Base-by-base conservation (phyloP, 2,888 invertebrate genomes). In the Caenorhabditis sp. region DNA sequence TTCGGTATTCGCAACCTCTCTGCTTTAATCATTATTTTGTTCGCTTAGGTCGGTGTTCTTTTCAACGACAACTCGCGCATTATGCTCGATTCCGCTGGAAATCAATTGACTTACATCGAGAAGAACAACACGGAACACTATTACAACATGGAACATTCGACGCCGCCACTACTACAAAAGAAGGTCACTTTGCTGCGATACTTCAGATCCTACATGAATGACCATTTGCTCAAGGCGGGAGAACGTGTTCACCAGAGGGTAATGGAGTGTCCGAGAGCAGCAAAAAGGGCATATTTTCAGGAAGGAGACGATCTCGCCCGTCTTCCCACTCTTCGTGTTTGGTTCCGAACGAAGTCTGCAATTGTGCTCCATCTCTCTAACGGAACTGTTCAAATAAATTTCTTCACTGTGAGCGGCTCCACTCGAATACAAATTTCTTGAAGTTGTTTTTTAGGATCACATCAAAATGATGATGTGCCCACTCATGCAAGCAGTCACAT, bases 401-500 rank as follows among this genome's bases (percentile, higher is more conserved):
- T 87, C 78, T 88, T 88, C 77, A 78, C 81, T 30, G 88, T 88
- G 32, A 56, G 75, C 24, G 27, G 6, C 37, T 37, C 15, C 8
- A n/a, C 9, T 37, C 13, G 5, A 20, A 22, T 17, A 43, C 6
- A 5, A 4, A 2, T 9, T 9, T 26, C 2, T 15, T 1, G 7
- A 3, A 8, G 11, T n/a, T 48, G 26, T 37, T 52, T 13, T 37
- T 30, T 45, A 87, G 87, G 98, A 99, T 90, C 99, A 99, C 90
- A 94, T 95, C 59, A 99, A 99, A 91, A 94, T 99, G 72, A 97
- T 99, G 80, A 92, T 99, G 86, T 99, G 99, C 89, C 98, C 99
- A 2, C 91, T 97, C 78, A 96, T 99, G 96, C 93, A 93, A 84
- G 98, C 99, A 2, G 95, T 96, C 8, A 97, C 98, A 0, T 97